phyloP scores from a whole-genome alignment of 2,113 vertebrate genomes.

The Aspidoscelis tigris region DNA sequence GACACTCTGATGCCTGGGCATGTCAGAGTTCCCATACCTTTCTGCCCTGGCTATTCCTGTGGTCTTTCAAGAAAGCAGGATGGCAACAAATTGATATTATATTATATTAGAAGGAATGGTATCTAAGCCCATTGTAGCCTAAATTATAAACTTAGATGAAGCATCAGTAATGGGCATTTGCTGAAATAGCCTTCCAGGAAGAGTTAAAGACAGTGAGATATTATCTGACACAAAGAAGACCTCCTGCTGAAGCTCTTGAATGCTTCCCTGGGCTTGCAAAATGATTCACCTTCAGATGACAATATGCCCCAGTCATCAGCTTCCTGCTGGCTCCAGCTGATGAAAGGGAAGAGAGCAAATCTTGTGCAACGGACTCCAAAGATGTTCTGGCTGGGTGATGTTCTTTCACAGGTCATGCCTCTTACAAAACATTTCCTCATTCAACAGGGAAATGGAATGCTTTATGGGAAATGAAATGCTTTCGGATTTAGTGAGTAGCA shows the following conservation, averaged over 20 bases:
- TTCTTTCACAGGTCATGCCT: neutral
- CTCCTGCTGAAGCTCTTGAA: neutral
- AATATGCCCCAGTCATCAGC: neutral
- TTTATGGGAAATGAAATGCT: neutral
- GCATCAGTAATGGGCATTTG: neutral
- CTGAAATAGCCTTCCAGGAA: conserved; percentile 6
- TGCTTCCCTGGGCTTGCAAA: neutral
- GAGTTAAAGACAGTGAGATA: neutral
- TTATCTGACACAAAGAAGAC: conserved; percentile 10
- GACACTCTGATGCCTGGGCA: too few species aligned
- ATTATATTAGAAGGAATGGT: neutral
- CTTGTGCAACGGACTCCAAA: neutral
- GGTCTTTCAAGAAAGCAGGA: too few species aligned
- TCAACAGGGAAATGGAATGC: neutral
- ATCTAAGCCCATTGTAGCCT: too few species aligned
- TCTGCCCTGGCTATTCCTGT: too few species aligned
- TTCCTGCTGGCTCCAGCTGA: neutral
- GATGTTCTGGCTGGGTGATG: neutral
- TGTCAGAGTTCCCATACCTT: too few species aligned
- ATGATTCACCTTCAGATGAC: neutral
- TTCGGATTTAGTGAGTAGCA: neutral
- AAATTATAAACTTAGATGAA: too few species aligned
- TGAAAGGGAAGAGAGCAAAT: neutral
- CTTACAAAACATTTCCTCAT: neutral
- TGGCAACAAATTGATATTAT: too few species aligned